These are phyloP conservation scores for Phylloscopus whistleri DNA, from an alignment of 2,113 vertebrate genomes.

Conservation along the genomic window DNA sequence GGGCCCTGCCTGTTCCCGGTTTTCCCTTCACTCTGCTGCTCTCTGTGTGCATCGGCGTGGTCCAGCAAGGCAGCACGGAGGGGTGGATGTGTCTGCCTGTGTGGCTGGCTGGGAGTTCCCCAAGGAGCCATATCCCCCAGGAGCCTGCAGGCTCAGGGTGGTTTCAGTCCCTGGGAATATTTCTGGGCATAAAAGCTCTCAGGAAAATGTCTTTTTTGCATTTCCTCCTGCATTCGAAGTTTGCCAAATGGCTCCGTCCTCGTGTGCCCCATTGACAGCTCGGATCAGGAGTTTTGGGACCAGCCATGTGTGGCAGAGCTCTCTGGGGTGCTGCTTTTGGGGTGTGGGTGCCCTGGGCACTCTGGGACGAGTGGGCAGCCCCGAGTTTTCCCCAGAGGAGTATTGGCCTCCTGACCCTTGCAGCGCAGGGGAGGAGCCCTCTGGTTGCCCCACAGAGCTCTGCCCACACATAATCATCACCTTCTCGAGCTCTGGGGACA, in stretches of 20 bases:
- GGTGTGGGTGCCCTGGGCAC: background rate
- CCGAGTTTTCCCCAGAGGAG: rapidly evolving
- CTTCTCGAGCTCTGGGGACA: rapidly evolving
- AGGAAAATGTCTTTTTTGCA: background rate
- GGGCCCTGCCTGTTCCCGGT: background rate
- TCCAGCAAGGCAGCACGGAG: background rate
- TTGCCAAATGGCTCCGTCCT: background rate
- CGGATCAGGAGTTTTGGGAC: rapidly evolving
- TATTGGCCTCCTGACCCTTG: background rate
- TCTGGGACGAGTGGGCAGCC: background rate
- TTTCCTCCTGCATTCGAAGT: background rate
- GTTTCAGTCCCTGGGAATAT: background rate
- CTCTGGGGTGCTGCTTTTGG: background rate
- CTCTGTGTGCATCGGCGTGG: rapidly evolving
- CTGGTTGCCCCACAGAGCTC: background rate
- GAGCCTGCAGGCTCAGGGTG: background rate
- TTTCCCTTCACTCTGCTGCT: background rate
- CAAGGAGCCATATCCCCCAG: rapidly evolving
- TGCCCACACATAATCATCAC: background rate
- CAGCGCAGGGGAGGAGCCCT: rapidly evolving
- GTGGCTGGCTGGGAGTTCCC: background rate
- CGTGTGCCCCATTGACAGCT: rapidly evolving
- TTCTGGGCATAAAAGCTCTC: background rate
- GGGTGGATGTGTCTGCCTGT: background rate
- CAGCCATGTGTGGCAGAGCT: rapidly evolving